Base-by-base conservation (phyloP, 2,113 vertebrate genomes). In the Columba livia region DNA sequence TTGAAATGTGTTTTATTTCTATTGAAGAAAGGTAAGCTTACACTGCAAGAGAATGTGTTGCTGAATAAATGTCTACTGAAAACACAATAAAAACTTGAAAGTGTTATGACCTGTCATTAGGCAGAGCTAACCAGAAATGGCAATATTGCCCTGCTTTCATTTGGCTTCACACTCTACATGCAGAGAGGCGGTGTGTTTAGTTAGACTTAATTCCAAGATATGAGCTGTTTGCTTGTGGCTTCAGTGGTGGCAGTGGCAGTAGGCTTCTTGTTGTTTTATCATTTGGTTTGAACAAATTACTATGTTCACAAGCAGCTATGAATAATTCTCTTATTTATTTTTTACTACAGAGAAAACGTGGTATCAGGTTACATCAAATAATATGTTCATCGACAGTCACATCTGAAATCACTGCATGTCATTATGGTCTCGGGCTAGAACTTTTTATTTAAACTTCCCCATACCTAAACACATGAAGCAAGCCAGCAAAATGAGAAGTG, bases 1-100 rank as follows among this genome's bases (percentile, higher is more conserved):
- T 90, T 96, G 93, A 97, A 96, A 97, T 84, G 72, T 88, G 90
- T 19, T 96, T 97, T 95, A 91, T 95, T 97, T 97, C 95, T 97
- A 54, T 70, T 82, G 80, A 75, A 80, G 87, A 94, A 90, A 95
- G 95, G 82, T 96, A 89, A 90, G 66, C 97, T 97, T 96, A 93
- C 47, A 15, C 70, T 94, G 66, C 78, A 50, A 50, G 67, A 95
- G 67, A 83, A 60, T 44, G 61, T 92, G 89, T 90, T 38, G 20
- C 92, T 96, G 95, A 88, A 29, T 93, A 96, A 94, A 92, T 85
- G 79, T 42, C 88, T 92, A 85, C 64, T 93, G 87, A 97, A 97
- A 97, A 84, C 75, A 86, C 67, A 96, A 94, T 85, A 89, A 94
- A 96, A 97, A 81, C 75, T 93, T 75, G 11, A 50, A 94, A 96